These are phyloP conservation scores for Erpornis zantholeuca DNA, from an alignment of 2,113 vertebrate species.

Conservation along the genomic window DNA sequence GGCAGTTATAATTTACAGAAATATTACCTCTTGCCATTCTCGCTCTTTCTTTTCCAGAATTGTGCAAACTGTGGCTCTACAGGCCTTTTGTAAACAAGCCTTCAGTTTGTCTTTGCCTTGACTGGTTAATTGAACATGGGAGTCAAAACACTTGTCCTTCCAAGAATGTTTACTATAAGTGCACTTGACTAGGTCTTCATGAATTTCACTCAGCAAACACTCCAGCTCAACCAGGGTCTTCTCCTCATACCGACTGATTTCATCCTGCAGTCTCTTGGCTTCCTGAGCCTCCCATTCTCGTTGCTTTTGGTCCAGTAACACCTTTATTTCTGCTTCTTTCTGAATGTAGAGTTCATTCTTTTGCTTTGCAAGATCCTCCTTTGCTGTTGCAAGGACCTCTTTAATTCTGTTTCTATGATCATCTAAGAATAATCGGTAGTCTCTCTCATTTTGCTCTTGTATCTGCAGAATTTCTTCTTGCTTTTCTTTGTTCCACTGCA, in stretches of 20 bases:
- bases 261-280: slow-evolving; percentile 63
- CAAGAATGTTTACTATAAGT: neutral
- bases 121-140: neutral
- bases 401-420: slow-evolving; percentile 81
- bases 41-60: slow-evolving; percentile 66
- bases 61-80: slow-evolving; percentile 63
- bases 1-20: neutral
- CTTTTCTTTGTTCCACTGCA: slow-evolving; percentile 87
- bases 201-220: slow-evolving; percentile 70
- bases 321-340: slow-evolving; percentile 80
- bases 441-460: slow-evolving; percentile 79
- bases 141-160: slow-evolving; percentile 3
- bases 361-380: slow-evolving; percentile 78
- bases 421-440: slow-evolving; percentile 78
- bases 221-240: slow-evolving; percentile 75
- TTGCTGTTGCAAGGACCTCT: slow-evolving; percentile 75
- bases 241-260: slow-evolving; percentile 68
- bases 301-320: slow-evolving; percentile 70
- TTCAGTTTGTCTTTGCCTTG: slow-evolving; percentile 68
- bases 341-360: slow-evolving; percentile 77
- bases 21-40: slow-evolving; percentile 80
- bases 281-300: slow-evolving; percentile 79
- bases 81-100: slow-evolving; percentile 71
- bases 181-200: slow-evolving; percentile 51
- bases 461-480: slow-evolving; percentile 85